Evolutionary conservation across 2,888 invertebrate genomes (phyloP).

Genomic region (Drosophila kokeensis): DNA sequence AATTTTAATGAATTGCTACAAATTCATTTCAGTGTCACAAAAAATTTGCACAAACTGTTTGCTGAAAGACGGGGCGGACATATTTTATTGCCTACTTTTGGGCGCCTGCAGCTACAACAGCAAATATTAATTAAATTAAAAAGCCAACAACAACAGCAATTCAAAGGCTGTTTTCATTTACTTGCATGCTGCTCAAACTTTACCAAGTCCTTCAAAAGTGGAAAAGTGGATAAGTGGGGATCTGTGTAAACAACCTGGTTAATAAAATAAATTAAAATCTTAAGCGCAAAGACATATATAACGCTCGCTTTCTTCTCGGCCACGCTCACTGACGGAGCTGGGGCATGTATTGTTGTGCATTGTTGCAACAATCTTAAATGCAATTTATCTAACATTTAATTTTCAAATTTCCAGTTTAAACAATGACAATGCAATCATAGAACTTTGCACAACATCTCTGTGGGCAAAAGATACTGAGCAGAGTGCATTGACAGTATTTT

Average conservation of each 20-base stretch:
- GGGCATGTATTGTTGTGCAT: neutral
- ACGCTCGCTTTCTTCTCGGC: slow-evolving; percentile 2
- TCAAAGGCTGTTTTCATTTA: slow-evolving; percentile 39
- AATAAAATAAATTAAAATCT: slow-evolving; percentile 62
- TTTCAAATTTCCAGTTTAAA: slow-evolving; percentile 30
- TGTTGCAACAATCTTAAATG: slow-evolving; percentile 22
- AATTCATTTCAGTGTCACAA: slow-evolving; percentile 65
- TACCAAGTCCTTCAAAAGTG: slow-evolving; percentile 1
- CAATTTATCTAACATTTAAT: slow-evolving; percentile 62
- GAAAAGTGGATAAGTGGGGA: neutral
- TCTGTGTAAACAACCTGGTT: slow-evolving; percentile 37
- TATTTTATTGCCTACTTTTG: slow-evolving; percentile 28
- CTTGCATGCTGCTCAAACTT: slow-evolving; percentile 32
- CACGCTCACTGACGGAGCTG: neutral
- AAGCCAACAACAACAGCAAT: slow-evolving; percentile 18
- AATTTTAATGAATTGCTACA: slow-evolving; percentile 76
- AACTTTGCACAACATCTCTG: slow-evolving; percentile 27
- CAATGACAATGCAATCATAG: slow-evolving; percentile 23
- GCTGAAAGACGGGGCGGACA: slow-evolving; percentile 32
- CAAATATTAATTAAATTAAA: slow-evolving; percentile 68
- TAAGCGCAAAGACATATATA: slow-evolving; percentile 25
- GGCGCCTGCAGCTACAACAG: slow-evolving; percentile 13
- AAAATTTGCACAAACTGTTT: slow-evolving; percentile 34
- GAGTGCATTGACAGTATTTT: slow-evolving; percentile 6
- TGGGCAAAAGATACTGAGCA: slow-evolving; percentile 22